A percentile compares a stretch with the other conserved stretches of the same genome.
phyloP scores from a whole-genome alignment of 2,113 vertebrate genomes.

The Coturnix japonica region DNA sequence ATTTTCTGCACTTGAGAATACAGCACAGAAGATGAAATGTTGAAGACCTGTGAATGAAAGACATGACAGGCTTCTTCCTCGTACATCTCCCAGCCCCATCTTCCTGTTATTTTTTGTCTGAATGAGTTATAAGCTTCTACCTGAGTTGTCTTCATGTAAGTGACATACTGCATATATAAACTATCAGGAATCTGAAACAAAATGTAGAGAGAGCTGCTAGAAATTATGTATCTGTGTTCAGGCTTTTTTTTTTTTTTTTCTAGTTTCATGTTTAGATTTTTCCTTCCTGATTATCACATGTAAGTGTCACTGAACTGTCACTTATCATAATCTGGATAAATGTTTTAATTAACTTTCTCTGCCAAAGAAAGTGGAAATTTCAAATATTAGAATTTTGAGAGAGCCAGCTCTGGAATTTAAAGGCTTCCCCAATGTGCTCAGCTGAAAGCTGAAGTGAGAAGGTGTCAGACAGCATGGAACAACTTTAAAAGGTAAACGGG shows the following conservation, averaged over 20 bases:
- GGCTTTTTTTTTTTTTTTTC: background rate
- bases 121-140: slow-evolving; percentile 21
- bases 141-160: background rate
- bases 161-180: slow-evolving; percentile 27
- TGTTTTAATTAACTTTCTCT: slow-evolving; percentile 4
- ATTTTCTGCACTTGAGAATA: background rate
- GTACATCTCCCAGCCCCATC: background rate
- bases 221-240: background rate
- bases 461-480: background rate
- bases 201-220: background rate
- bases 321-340: background rate
- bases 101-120: slow-evolving; percentile 28
- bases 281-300: background rate
- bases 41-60: slow-evolving; percentile 10
- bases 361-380: background rate
- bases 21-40: slow-evolving; percentile 1
- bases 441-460: background rate
- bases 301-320: background rate
- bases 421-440: background rate
- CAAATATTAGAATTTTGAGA: background rate
- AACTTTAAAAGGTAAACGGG: background rate
- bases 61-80: slow-evolving; percentile 5
- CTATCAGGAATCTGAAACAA: background rate
- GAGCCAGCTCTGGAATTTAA: background rate
- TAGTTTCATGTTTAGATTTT: background rate